A percentile compares a stretch with the other conserved stretches of the same genome.
Evolutionary conservation across 2,888 invertebrate genomes (phyloP).

Genomic region (Drosophila incognita): DNA sequence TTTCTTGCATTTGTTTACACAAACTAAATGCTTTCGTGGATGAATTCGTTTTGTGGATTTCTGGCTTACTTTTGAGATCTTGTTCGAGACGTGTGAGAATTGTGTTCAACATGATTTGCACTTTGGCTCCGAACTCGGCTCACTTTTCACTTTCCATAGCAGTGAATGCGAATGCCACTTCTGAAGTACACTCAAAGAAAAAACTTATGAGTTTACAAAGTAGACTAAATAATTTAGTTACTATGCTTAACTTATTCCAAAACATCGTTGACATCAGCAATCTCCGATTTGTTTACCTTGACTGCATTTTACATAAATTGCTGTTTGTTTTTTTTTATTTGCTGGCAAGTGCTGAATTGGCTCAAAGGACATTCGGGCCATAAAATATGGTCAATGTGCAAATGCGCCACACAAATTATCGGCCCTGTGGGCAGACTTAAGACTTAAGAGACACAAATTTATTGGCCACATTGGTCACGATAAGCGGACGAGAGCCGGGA

Average conservation of each 20-base stretch:
- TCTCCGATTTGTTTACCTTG: neutral
- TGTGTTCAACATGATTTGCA: constrained; percentile 66
- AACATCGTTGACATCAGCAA: neutral
- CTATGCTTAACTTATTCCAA: neutral
- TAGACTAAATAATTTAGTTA: too few relatives aligned
- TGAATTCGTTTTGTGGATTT: constrained; percentile 38
- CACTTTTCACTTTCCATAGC: constrained; percentile 47
- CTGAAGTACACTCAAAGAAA: constrained; percentile 6
- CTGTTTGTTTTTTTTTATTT: neutral
- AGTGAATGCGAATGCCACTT: constrained; percentile 21
- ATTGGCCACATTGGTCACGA: constrained; percentile 52
- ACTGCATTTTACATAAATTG: neutral
- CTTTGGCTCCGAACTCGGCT: constrained; percentile 40
- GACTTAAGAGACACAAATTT: constrained; percentile 41
- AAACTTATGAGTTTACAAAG: neutral
- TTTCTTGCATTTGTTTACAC: constrained; percentile 56
- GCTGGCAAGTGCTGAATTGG: neutral
- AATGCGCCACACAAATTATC: constrained; percentile 68
- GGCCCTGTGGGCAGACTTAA: constrained; percentile 4
- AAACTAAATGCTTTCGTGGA: constrained; percentile 55
- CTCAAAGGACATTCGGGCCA: neutral
- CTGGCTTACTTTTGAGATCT: constrained; percentile 23
- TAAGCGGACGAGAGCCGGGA: constrained; percentile 36
- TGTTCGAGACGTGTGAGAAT: constrained; percentile 68
- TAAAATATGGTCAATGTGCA: constrained; percentile 37